Evolutionary conservation across 2,113 vertebrate species (phyloP).

Genomic region (Piaya cayana): DNA sequence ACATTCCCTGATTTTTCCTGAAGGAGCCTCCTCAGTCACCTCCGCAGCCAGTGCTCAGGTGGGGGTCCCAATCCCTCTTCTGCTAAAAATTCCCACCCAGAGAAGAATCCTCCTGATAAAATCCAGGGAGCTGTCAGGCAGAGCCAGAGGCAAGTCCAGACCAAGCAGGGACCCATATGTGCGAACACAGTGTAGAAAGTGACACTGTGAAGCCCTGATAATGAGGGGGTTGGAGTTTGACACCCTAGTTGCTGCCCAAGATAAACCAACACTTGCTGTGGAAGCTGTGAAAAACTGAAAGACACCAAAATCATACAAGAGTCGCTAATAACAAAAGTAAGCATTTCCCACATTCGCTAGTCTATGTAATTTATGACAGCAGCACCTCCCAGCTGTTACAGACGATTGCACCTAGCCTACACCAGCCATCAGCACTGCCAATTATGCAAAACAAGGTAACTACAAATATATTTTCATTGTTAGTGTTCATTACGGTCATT

Average conservation of each 20-base stretch:
- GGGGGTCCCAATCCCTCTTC: not conserved
- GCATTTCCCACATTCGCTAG: not conserved
- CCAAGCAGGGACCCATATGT: not conserved
- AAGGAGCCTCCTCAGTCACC: not conserved
- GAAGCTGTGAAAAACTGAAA: not conserved
- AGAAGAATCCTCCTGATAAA: not conserved
- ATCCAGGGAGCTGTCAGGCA: not conserved
- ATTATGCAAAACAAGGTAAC: constrained; percentile 42
- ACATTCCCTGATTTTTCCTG: not conserved
- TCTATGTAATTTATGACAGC: not conserved
- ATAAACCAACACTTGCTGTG: not conserved
- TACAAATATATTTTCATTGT: constrained; percentile 44
- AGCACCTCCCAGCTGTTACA: not conserved
- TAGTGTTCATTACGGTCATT: constrained; percentile 41
- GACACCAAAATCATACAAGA: not conserved
- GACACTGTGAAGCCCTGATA: not conserved
- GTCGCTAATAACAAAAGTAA: not conserved
- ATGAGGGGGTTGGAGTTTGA: not conserved
- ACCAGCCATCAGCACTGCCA: not conserved
- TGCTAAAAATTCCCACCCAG: not conserved
- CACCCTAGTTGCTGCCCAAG: not conserved
- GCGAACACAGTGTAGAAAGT: not conserved
- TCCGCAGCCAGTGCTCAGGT: not conserved
- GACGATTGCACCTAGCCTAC: not conserved
- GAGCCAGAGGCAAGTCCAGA: not conserved